Evolutionary conservation across 2,113 vertebrate species (phyloP).

Genomic region (Pogonocichla stellata): DNA sequence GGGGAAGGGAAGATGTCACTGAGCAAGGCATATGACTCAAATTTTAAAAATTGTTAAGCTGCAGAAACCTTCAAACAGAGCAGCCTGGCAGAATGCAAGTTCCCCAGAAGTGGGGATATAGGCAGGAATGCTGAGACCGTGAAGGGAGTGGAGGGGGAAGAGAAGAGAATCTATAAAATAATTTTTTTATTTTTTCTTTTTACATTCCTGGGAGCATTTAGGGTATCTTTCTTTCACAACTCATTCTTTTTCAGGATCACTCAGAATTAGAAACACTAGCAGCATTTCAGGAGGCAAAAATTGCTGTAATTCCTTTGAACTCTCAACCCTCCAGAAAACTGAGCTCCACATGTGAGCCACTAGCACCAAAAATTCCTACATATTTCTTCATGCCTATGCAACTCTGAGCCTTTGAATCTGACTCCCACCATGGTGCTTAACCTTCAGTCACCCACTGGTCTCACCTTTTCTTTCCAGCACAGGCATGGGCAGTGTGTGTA

Average conservation of each 20-base stretch:
- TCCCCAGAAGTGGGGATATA: neutral
- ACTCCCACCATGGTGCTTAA: neutral
- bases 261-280: neutral
- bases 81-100: neutral
- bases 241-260: neutral
- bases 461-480: neutral
- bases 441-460: neutral
- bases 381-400: neutral
- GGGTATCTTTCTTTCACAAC: neutral
- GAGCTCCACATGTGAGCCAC: neutral
- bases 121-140: neutral
- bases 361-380: neutral
- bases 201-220: neutral
- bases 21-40: neutral
- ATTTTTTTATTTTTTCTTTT: neutral
- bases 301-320: neutral
- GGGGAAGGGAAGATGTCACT: neutral
- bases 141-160: neutral
- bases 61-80: neutral
- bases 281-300: neutral
- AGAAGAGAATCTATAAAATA: neutral
- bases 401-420: neutral
- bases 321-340: neutral
- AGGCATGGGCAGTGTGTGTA: neutral
- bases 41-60: neutral